Percentiles rank a stretch among this genome's conserved stretches.
phyloP scores from a whole-genome alignment of 2,888 invertebrate species.

The Acronicta psi region DNA sequence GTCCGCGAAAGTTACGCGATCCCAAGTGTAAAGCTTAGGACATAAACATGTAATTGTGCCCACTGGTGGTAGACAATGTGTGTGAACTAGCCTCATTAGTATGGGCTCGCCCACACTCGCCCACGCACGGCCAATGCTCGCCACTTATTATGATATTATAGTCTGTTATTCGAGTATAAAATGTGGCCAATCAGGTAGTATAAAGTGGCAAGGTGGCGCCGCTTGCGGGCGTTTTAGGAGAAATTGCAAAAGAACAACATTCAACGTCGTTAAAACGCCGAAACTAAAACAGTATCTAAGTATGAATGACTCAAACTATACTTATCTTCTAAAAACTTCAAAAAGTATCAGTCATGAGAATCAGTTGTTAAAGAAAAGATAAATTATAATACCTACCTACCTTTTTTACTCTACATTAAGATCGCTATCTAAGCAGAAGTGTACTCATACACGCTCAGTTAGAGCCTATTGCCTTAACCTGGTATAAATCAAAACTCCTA shows the following conservation, averaged over 20 bases:
- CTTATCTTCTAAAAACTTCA: too few species aligned
- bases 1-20: constrained; percentile 27
- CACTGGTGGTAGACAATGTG: constrained; percentile 59
- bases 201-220: not conserved
- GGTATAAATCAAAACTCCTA: too few species aligned
- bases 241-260: not conserved
- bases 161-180: constrained; percentile 41
- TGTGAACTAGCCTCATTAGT: constrained; percentile 73
- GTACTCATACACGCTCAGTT: too few species aligned
- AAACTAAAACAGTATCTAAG: not conserved
- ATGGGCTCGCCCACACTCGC: constrained; percentile 64
- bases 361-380: too few species aligned
- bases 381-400: too few species aligned
- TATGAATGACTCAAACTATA: too few species aligned
- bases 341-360: too few species aligned
- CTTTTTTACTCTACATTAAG: too few species aligned
- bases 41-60: constrained; percentile 48
- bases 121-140: constrained; percentile 57
- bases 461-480: too few species aligned
- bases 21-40: constrained; percentile 38
- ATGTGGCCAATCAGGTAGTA: constrained; percentile 36
- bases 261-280: too few species aligned
- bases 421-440: too few species aligned
- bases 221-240: not conserved
- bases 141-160: constrained; percentile 57